Percentiles rank a stretch among this genome's conserved stretches.
Conservation (phyloP, 2,113 vertebrate species). For the Triplophysa dalaica region DNA sequence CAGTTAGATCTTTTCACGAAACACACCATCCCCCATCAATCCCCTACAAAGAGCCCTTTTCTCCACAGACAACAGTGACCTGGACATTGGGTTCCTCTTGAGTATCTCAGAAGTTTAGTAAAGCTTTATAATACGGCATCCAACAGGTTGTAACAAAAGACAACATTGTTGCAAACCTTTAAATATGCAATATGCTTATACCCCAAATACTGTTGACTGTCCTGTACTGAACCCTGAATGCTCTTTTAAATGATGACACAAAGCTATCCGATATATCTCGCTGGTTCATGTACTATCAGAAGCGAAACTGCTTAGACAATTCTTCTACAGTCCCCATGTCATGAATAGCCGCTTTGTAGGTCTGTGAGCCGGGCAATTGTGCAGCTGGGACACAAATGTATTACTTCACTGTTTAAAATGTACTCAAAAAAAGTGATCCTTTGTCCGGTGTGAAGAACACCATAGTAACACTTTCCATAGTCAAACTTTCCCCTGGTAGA, state of each 20-base stretch:
- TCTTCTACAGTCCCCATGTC: conserved; percentile 6
- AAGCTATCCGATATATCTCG: not conserved
- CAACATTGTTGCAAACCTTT: too few relatives aligned
- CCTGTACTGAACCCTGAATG: too few relatives aligned
- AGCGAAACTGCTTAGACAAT: conserved; percentile 15
- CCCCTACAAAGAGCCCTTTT: not conserved
- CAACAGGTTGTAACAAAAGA: too few relatives aligned
- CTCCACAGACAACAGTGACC: not conserved
- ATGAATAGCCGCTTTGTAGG: conserved; percentile 63
- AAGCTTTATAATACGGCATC: not conserved
- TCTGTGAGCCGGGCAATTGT: conserved; percentile 66
- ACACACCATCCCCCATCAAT: conserved; percentile 37
- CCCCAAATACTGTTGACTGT: too few relatives aligned
- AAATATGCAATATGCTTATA: too few relatives aligned
- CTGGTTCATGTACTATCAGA: not conserved
- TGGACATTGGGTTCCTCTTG: conserved; percentile 13
- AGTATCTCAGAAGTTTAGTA: not conserved
- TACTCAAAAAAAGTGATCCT: conserved; percentile 51
- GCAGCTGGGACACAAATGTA: conserved; percentile 71
- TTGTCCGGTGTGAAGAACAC: conserved; percentile 59
- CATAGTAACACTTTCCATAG: conserved; percentile 65
- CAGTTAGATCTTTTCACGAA: not conserved
- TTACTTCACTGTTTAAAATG: conserved; percentile 65
- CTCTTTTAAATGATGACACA: too few relatives aligned
- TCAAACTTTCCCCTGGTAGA: conserved; percentile 40